A percentile compares a stretch with the other conserved stretches of the same genome.
phyloP scores from a whole-genome alignment of 2,888 invertebrate genomes.

The Halictus ligatus region DNA sequence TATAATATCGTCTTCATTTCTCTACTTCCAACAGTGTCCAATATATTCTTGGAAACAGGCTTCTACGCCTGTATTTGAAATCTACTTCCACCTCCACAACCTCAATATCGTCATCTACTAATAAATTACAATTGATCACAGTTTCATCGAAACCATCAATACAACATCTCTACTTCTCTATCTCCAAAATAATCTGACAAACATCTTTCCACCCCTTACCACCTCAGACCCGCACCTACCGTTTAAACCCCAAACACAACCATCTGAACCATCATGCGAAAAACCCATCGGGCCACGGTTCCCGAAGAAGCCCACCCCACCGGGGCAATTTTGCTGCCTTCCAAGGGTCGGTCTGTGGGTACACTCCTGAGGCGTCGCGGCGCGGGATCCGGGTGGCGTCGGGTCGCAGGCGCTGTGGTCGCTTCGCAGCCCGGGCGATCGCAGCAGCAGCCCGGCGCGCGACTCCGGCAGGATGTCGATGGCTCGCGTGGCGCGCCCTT shows the following conservation, averaged over 20 bases:
- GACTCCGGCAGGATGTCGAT: constrained; percentile 80
- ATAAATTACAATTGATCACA: background rate
- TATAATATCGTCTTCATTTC: no score
- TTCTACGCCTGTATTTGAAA: background rate
- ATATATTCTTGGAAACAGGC: background rate
- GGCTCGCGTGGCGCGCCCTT: constrained; percentile 80
- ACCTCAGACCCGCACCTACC: background rate
- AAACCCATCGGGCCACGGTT: background rate
- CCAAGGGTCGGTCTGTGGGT: background rate
- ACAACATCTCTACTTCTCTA: background rate
- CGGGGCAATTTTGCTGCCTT: background rate
- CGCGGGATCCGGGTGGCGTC: constrained; percentile 63
- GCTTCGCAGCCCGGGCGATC: constrained; percentile 83
- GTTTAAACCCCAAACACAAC: background rate
- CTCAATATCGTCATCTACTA: background rate
- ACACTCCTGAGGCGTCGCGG: constrained; percentile 58
- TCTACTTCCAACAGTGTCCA: background rate
- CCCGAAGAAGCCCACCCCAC: background rate
- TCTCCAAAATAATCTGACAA: background rate
- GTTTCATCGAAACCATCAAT: background rate
- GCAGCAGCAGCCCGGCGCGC: constrained; percentile 76
- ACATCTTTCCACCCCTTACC: background rate
- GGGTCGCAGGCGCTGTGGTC: constrained; percentile 78
- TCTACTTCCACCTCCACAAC: background rate
- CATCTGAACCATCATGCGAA: background rate